Conservation (phyloP, 2,888 invertebrate species). For the Melieria picta region DNA sequence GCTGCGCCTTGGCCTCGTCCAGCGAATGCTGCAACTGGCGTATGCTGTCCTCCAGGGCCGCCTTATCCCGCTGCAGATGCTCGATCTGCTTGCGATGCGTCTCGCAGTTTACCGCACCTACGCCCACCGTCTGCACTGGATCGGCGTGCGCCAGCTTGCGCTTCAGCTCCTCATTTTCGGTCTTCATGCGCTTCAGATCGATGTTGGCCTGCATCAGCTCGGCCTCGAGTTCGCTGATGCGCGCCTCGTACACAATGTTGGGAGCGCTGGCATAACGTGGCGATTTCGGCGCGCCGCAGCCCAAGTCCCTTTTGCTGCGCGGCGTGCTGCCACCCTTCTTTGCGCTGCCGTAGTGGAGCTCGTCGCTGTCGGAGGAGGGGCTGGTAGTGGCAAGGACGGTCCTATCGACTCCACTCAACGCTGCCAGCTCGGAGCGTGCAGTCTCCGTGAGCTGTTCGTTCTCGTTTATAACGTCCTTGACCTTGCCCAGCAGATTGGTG, state of each 20-base stretch:
- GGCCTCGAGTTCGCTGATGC: slow-evolving; percentile 85
- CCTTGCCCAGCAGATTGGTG: slow-evolving; percentile 80
- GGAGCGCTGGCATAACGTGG: slow-evolving; percentile 75
- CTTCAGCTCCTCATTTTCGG: slow-evolving; percentile 70
- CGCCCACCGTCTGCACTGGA: slow-evolving; percentile 38
- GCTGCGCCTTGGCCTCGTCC: slow-evolving; percentile 71
- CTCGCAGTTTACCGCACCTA: slow-evolving; percentile 62
- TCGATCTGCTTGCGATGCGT: slow-evolving; percentile 78
- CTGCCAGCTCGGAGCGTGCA: slow-evolving; percentile 76
- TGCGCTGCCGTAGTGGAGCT: slow-evolving; percentile 43
- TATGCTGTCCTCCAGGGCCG: slow-evolving; percentile 75
- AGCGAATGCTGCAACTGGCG: slow-evolving; percentile 75
- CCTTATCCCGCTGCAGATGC: slow-evolving; percentile 76
- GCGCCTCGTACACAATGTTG: slow-evolving; percentile 83
- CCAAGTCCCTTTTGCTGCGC: slow-evolving; percentile 39
- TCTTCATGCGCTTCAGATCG: slow-evolving; percentile 78
- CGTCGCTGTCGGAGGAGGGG: slow-evolving; percentile 70
- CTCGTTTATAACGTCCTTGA: slow-evolving; percentile 86
- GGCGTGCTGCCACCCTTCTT: slow-evolving; percentile 20
- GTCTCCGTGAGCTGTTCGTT: slow-evolving; percentile 84
- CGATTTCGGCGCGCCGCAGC: slow-evolving; percentile 44
- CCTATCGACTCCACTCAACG: slow-evolving; percentile 61
- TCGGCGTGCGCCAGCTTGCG: slow-evolving; percentile 60
- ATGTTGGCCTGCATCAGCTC: slow-evolving; percentile 82
- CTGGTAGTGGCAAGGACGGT: slow-evolving; percentile 52